Percentiles rank a stretch among this genome's conserved stretches.
These are phyloP conservation scores for Drosophila pseudoobscura DNA, from an alignment of 1,140 invertebrate genomes.

Conservation along the genomic window DNA sequence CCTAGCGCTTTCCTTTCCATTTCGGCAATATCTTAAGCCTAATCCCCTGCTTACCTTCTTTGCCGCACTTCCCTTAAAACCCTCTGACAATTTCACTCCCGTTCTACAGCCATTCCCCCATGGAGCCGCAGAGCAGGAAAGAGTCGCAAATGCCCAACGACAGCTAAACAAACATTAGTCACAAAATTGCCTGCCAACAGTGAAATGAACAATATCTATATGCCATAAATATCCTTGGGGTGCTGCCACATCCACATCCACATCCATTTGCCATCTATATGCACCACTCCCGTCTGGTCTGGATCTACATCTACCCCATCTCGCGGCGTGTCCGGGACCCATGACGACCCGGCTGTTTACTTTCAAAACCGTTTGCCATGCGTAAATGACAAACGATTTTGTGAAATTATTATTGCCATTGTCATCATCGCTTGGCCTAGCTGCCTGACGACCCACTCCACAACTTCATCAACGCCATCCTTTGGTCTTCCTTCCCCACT, in stretches of 20 bases:
- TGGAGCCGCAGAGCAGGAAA: conserved; percentile 17
- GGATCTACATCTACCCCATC: conserved; percentile 27
- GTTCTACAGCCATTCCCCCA: conserved; percentile 1
- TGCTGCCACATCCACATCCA: conserved; percentile 3
- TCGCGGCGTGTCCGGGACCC: conserved; percentile 40
- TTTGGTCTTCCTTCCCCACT: conserved; percentile 4
- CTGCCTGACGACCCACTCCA: conserved; percentile 26
- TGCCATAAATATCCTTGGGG: conserved; percentile 74
- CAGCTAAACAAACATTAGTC: conserved; percentile 81
- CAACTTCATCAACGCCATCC: conserved; percentile 5
- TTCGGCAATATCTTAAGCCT: too few species aligned
- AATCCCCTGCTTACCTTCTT: too few species aligned
- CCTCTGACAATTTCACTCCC: conserved; percentile 2
- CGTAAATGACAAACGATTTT: conserved; percentile 82
- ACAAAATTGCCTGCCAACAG: conserved; percentile 79
- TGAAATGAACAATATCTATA: conserved; percentile 76
- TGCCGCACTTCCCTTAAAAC: background rate
- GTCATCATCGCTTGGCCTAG: conserved; percentile 65
- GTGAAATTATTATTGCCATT: conserved; percentile 81
- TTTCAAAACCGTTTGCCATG: conserved; percentile 81
- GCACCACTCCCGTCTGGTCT: background rate
- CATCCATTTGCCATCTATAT: background rate
- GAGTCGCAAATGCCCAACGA: conserved; percentile 69
- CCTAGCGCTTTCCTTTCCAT: too few species aligned
- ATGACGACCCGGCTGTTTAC: conserved; percentile 77